Percentiles rank a stretch among this genome's conserved stretches.
Conservation (phyloP, 2,888 invertebrate genomes). For the Drosophila paranaensis region DNA sequence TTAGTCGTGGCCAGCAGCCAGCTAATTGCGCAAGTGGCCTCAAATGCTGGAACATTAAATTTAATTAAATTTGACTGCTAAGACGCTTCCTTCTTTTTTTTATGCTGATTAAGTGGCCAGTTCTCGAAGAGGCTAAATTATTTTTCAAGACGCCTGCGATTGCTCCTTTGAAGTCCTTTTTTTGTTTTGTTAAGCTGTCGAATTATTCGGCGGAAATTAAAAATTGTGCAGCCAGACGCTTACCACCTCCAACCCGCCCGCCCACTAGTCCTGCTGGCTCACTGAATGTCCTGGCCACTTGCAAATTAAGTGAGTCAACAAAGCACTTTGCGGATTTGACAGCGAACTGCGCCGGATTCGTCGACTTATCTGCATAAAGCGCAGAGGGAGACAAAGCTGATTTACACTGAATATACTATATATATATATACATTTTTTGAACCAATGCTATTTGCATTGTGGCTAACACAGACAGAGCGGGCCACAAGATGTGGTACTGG, state of each 20-base stretch:
- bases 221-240: constrained; percentile 62
- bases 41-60: constrained; percentile 58
- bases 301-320: constrained; percentile 80
- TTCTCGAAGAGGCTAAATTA: constrained; percentile 38
- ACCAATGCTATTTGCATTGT: constrained; percentile 71
- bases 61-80: constrained; percentile 71
- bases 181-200: constrained; percentile 43
- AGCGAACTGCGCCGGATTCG: constrained; percentile 39
- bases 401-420: constrained; percentile 30
- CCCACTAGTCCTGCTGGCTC: constrained; percentile 2
- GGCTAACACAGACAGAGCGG: constrained; percentile 52
- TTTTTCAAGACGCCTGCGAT: constrained; percentile 26
- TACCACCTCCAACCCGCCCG: not conserved
- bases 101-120: constrained; percentile 76
- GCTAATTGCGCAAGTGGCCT: constrained; percentile 75
- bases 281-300: constrained; percentile 40
- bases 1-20: constrained; percentile 45
- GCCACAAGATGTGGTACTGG: constrained; percentile 3
- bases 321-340: constrained; percentile 77
- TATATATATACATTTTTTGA: constrained; percentile 36
- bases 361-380: constrained; percentile 73
- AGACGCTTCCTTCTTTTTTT: constrained; percentile 48
- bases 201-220: constrained; percentile 70
- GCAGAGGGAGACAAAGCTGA: constrained; percentile 27
- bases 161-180: constrained; percentile 64